Conservation (phyloP, 2,888 invertebrate genomes). For the Hypselothyrea guttata region DNA sequence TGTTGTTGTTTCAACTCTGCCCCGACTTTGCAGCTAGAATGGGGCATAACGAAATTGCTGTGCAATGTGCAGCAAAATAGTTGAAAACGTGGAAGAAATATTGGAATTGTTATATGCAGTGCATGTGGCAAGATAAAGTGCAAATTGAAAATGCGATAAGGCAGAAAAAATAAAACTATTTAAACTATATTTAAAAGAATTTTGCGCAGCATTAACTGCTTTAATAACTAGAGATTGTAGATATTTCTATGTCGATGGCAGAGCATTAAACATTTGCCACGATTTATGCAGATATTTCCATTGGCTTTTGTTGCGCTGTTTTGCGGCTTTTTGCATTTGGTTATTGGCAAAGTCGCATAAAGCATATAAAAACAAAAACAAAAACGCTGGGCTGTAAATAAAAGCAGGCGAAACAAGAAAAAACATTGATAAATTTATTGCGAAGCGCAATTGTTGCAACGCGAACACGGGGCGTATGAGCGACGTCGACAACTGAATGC, state of each 20-base stretch:
- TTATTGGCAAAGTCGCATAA: slow-evolving; percentile 31
- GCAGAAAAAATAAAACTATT: too few relatives aligned
- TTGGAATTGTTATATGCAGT: background rate
- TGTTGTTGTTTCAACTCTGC: slow-evolving; percentile 23
- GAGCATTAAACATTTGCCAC: background rate
- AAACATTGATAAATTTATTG: slow-evolving; percentile 67
- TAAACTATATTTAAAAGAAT: too few relatives aligned
- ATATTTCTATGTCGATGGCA: background rate
- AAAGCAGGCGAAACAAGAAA: slow-evolving; percentile 19
- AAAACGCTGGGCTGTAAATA: slow-evolving; percentile 62
- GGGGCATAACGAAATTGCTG: slow-evolving; percentile 25
- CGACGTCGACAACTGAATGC: slow-evolving; percentile 47
- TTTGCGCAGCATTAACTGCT: too few relatives aligned
- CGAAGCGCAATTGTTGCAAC: slow-evolving; percentile 52
- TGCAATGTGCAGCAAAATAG: slow-evolving; percentile 24
- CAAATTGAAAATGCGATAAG: too few relatives aligned
- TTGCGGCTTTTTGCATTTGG: slow-evolving; percentile 26
- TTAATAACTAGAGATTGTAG: too few relatives aligned
- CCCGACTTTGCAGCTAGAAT: slow-evolving; percentile 5
- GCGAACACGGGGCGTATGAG: slow-evolving; percentile 56
- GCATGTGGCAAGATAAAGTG: too few relatives aligned
- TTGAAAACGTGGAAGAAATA: background rate
- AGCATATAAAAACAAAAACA: slow-evolving; percentile 23
- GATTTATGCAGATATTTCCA: slow-evolving; percentile 5
- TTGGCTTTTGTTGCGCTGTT: slow-evolving; percentile 6